Base-by-base conservation (phyloP, 2,797 vertebrate species). In the Paedocypris micromegethes region DNA sequence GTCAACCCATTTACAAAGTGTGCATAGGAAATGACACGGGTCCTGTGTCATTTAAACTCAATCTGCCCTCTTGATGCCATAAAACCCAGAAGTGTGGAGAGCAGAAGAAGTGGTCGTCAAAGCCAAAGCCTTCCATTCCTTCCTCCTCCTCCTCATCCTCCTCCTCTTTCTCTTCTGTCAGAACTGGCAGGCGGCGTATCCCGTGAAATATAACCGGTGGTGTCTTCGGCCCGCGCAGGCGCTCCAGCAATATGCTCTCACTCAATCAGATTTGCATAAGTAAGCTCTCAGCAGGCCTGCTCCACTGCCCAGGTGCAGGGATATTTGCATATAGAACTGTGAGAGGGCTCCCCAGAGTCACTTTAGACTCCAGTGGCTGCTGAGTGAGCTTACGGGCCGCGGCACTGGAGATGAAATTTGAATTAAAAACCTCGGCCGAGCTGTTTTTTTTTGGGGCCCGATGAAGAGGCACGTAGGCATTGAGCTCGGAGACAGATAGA, bases 191-290 rank as follows among this genome's bases (percentile, higher is more conserved):
- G 83, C 86, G 81, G 79, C 87, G 76, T 75, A 76, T 89, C 86
- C 86, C 86, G 91, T 96, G 93, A 95, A 95, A 97, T 94, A 92
- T 91, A 92, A 91, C 92, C 89, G 88, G 88, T 84, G 80, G 87
- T 85, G 87, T 91, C 88, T 88, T 87, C 85, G 90, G 88, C 86
- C 88, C 80, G 80, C 86, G 86, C 85, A 83, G 84, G 81, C 75
- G 88, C 91, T 90, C 91, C 89, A 83, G 92, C 94, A 94, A 93
- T 96, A 94, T 93, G 95, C 93, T 95, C 90, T 91, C 91, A 91
- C 94, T 96, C 94, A 93, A 96, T 98, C 94, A 94, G 94, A 98
- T 98, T 97, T 97, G 94, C 96, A 98, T 98, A 97, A 97, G 95
- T 96, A 96, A 97, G 93, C 95, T 94, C 93, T 96, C 93, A 92